Evolutionary conservation across 2,888 invertebrate species (phyloP), one percentile per base, ranked within the genome.

Genomic region (Alentia gelatinosa): DNA sequence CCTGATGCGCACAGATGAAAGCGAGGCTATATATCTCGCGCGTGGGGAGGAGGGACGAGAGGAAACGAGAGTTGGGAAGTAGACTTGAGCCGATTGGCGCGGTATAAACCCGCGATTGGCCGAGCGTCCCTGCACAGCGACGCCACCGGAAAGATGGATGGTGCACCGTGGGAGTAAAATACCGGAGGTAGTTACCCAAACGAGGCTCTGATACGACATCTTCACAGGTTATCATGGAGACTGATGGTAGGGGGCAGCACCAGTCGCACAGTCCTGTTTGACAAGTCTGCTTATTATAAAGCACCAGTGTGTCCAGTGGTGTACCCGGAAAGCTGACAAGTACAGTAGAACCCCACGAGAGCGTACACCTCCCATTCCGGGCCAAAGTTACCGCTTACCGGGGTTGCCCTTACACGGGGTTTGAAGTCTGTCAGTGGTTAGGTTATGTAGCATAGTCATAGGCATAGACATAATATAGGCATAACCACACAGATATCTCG

Each of bases 131-230:
- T 19, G 19, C 5, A 56, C 12, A 1, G 23, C 19, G 5, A 19
- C 23, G 56, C 23, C 68, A 68, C 30, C 68, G 30, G 68, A 68
- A 68, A 68, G 68, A 68, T 68, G 68, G 30, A 68, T 68, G 68
- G 68, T 68, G 33, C 68, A 68, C 30, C 68, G 12, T 68, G 68
- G 68, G 68, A 68, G 68, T 68, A 30, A 30, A 30, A 30, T 30
- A 30, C 33, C 68, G 68, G 68, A 68, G 30, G 68, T 30, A 26
- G 68, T 68, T 68, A 68, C n/a, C 30, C 26, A 30, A 30, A 30
- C 30, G 68, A 68, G 68, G 68, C 68, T 68, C n/a, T 68, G 68
- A 68, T 68, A 68, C 68, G 68, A 68, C 68, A 68, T 68, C 30
- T 30, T 68, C 68, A 68, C 68, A 26, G 68, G 68, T 26, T 68